Percentiles rank a stretch among this genome's conserved stretches.
These are phyloP conservation scores for Ceratina australensis DNA, from an alignment of 1,140 invertebrate genomes.

Conservation along the genomic window DNA sequence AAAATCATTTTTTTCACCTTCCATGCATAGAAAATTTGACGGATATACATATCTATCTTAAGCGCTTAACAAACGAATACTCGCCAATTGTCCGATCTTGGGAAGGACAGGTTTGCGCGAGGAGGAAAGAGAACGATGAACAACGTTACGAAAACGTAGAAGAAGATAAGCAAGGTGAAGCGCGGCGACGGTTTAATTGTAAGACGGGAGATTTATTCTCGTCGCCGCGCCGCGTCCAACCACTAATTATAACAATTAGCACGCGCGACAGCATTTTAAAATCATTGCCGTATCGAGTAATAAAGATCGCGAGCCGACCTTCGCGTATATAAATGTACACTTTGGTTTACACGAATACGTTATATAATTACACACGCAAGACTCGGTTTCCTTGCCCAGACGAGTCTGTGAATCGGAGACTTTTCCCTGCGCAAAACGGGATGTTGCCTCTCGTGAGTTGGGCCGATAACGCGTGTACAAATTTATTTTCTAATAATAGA, in stretches of 20 bases:
- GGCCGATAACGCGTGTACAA: too few species aligned
- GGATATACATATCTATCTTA: background rate
- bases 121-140: slow-evolving; percentile 32
- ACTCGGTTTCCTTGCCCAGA: slow-evolving; percentile 9
- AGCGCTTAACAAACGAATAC: background rate
- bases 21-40: background rate
- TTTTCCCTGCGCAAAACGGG: background rate
- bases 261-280: slow-evolving; percentile 33
- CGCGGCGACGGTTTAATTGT: background rate
- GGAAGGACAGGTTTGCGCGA: slow-evolving; percentile 9
- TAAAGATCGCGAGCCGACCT: slow-evolving; percentile 32
- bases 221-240: background rate
- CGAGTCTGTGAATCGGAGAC: slow-evolving; percentile 8
- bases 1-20: background rate
- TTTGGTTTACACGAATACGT: slow-evolving; percentile 71
- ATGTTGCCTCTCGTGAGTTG: too few species aligned
- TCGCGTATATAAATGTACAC: slow-evolving; percentile 66
- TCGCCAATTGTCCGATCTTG: background rate
- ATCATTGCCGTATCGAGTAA: slow-evolving; percentile 24
- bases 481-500: too few species aligned
- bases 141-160: slow-evolving; percentile 11
- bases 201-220: slow-evolving; percentile 6
- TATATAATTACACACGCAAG: slow-evolving; percentile 39
- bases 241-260: slow-evolving; percentile 44
- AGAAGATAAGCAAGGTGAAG: slow-evolving; percentile 36